Conservation (phyloP, 92 coral and sea anemone species). For the Scolanthus callimorphus region DNA sequence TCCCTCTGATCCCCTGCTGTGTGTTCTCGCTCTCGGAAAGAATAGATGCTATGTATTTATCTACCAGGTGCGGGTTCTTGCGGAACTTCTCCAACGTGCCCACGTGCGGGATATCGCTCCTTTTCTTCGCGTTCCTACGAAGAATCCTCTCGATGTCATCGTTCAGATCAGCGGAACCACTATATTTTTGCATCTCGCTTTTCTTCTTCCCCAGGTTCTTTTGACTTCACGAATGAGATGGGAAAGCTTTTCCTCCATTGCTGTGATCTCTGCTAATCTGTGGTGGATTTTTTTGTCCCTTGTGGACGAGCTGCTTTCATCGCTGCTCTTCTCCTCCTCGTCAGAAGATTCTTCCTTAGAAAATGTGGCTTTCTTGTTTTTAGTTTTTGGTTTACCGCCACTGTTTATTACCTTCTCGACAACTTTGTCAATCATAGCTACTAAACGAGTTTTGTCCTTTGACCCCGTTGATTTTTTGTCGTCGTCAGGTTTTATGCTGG, state of each 20-base stretch:
- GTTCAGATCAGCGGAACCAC: constrained; percentile 12
- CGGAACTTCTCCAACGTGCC: constrained; percentile 50
- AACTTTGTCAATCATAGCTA: constrained; percentile 64
- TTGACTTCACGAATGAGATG: constrained; percentile 64
- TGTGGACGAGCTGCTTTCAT: too few relatives aligned
- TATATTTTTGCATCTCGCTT: not conserved
- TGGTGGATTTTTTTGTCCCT: constrained; percentile 56
- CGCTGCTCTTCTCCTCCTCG: constrained; percentile 4
- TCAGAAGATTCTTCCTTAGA: too few relatives aligned
- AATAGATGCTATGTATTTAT: constrained; percentile 74
- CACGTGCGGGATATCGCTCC: constrained; percentile 48
- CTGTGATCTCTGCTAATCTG: constrained; percentile 60
- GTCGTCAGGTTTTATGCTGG: not conserved
- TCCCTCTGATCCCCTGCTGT: constrained; percentile 79
- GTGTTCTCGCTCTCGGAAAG: constrained; percentile 47
- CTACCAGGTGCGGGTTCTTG: constrained; percentile 60
- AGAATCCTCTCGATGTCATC: constrained; percentile 40
- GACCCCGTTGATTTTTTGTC: not conserved
- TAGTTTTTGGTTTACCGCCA: constrained; percentile 8
- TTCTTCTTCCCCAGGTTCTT: constrained; percentile 55
- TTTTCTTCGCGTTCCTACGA: constrained; percentile 7
- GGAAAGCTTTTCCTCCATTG: constrained; percentile 52
- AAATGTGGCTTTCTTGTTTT: too few relatives aligned
- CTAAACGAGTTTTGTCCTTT: constrained; percentile 42
- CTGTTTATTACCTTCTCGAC: constrained; percentile 57